Evolutionary conservation across 1,140 invertebrate species (phyloP).

Genomic region (Plectrocnemia conspersa): DNA sequence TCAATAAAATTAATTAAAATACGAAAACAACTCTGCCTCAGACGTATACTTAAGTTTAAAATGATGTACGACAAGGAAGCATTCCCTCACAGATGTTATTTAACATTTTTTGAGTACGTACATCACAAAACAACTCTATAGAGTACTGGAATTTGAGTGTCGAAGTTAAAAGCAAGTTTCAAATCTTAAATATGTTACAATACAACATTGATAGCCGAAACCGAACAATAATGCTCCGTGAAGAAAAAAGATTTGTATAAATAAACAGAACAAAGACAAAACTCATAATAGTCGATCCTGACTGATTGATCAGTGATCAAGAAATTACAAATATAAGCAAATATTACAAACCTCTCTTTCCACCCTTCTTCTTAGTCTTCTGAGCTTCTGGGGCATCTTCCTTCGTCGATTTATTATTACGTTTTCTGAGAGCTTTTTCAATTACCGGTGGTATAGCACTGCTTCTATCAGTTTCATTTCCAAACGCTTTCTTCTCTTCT

Average conservation of each 20-base stretch:
- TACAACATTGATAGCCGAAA: too few relatives aligned
- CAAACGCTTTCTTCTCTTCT: conserved; percentile 28
- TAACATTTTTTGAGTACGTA: background rate
- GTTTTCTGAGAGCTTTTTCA: conserved; percentile 30
- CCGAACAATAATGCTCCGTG: too few relatives aligned
- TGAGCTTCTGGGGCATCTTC: conserved; percentile 47
- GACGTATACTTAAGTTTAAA: too few relatives aligned
- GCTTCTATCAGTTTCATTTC: conserved; percentile 28
- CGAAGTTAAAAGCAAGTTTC: too few relatives aligned
- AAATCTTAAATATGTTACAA: too few relatives aligned
- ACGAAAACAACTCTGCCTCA: too few relatives aligned
- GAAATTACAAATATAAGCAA: background rate
- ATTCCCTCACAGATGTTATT: too few relatives aligned
- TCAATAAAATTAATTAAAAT: conserved; percentile 4
- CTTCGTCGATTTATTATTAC: conserved; percentile 39
- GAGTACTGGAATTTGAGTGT: too few relatives aligned
- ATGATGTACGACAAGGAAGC: too few relatives aligned
- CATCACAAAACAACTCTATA: background rate
- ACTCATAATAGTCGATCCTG: too few relatives aligned
- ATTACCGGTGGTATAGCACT: conserved; percentile 35
- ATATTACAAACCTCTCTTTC: conserved; percentile 21
- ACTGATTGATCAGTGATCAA: background rate
- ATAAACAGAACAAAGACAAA: too few relatives aligned
- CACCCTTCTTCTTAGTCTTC: conserved; percentile 52
- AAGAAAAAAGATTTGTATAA: conserved; percentile 3